Evolutionary conservation across 2,113 vertebrate species (phyloP).

Genomic region (Aphyosemion australe): DNA sequence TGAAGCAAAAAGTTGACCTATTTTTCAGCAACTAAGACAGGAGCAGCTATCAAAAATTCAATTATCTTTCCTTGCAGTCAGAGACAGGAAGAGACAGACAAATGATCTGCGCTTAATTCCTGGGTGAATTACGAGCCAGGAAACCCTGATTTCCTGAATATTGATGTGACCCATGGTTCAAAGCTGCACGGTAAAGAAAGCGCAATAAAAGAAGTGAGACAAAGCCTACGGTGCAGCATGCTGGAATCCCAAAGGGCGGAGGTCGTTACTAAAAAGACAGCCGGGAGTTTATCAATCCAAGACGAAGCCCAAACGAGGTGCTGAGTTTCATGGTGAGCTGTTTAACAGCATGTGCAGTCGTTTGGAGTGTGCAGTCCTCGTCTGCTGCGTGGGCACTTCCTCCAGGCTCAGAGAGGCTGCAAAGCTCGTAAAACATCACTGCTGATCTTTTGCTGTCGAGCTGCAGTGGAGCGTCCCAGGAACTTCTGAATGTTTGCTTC

Average conservation of each 20-base stretch:
- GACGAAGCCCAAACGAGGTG: constrained; percentile 22
- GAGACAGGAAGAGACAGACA: constrained; percentile 8
- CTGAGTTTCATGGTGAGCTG: constrained; percentile 15
- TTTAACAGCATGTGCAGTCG: constrained; percentile 4
- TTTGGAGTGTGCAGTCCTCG: constrained; percentile 7
- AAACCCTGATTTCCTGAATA: constrained; percentile 26
- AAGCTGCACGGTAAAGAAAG: constrained; percentile 3
- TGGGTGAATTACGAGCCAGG: constrained; percentile 17
- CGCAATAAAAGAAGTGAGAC: constrained; percentile 9
- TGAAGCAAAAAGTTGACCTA: constrained; percentile 56
- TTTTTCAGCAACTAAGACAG: constrained; percentile 42
- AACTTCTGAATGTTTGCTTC: constrained; percentile 52
- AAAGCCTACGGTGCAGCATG: constrained; percentile 2
- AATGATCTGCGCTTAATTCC: constrained; percentile 21
- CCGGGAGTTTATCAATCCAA: constrained; percentile 29
- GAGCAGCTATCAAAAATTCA: constrained; percentile 42
- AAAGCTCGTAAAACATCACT: constrained; percentile 25
- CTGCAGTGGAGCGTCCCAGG: constrained; percentile 14
- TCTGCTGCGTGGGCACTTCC: constrained; percentile 46
- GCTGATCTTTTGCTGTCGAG: constrained; percentile 38
- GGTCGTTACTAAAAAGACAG: constrained; percentile 4
- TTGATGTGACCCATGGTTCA: constrained; percentile 44
- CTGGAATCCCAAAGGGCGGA: neutral
- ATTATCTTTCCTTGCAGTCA: constrained; percentile 27
- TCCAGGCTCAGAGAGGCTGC: constrained; percentile 19